phyloP scores from a whole-genome alignment of 2,888 invertebrate species.

The Marasmarcha lunaedactyla region DNA sequence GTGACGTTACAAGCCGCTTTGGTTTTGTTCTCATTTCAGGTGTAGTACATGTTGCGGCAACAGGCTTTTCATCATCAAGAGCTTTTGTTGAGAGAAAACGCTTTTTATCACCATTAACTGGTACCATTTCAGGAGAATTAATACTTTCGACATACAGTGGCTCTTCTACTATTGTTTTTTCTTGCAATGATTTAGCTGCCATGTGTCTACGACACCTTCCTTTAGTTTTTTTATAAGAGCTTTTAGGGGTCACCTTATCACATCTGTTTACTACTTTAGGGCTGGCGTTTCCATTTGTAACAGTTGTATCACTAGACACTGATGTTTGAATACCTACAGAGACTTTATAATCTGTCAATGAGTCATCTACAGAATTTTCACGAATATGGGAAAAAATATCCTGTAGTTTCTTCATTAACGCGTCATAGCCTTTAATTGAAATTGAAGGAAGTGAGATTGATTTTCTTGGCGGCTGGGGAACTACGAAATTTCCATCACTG shows the following conservation, averaged over 20 bases:
- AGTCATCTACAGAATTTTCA: slow-evolving; percentile 40
- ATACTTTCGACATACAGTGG: slow-evolving; percentile 53
- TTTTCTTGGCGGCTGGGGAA: slow-evolving; percentile 59
- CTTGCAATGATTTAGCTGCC: slow-evolving; percentile 52
- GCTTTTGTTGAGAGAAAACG: slow-evolving; percentile 44
- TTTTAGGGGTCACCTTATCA: slow-evolving; percentile 63
- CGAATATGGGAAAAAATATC: slow-evolving; percentile 53
- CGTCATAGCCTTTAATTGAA: slow-evolving; percentile 55
- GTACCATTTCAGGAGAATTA: slow-evolving; percentile 63
- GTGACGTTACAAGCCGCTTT: slow-evolving; percentile 49
- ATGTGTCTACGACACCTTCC: slow-evolving; percentile 54
- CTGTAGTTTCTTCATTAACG: slow-evolving; percentile 49
- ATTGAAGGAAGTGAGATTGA: slow-evolving; percentile 44
- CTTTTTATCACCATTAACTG: slow-evolving; percentile 41
- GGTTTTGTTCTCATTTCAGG: slow-evolving; percentile 58
- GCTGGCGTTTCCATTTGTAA: slow-evolving; percentile 56
- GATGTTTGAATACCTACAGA: slow-evolving; percentile 52
- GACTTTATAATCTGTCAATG: slow-evolving; percentile 44
- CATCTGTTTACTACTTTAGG: slow-evolving; percentile 50
- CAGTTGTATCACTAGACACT: slow-evolving; percentile 29
- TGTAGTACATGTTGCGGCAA: slow-evolving; percentile 39
- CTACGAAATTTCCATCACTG: slow-evolving; percentile 59
- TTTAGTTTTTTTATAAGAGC: slow-evolving; percentile 55
- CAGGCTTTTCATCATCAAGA: slow-evolving; percentile 49
- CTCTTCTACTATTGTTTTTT: slow-evolving; percentile 52